Percentiles rank a stretch among this genome's conserved stretches.
Conservation (phyloP, 92 coral and sea anemone species). For the Scolanthus callimorphus region DNA sequence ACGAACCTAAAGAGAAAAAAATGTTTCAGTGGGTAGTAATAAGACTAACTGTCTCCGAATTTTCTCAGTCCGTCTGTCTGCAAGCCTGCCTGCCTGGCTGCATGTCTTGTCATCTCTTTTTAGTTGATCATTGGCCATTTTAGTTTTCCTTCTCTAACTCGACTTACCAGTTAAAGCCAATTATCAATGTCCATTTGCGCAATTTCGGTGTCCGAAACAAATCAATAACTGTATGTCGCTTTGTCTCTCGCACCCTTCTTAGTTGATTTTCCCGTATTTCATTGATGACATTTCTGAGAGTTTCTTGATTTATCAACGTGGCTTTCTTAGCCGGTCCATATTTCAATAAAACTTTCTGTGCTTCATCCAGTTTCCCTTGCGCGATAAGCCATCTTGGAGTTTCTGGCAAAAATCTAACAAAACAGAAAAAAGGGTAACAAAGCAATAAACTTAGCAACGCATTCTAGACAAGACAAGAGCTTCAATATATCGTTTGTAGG, state of each 20-base stretch:
- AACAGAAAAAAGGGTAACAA: too few relatives aligned
- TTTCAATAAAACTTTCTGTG: background rate
- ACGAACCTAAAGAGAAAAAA: constrained; percentile 36
- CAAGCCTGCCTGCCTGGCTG: too few relatives aligned
- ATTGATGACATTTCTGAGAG: background rate
- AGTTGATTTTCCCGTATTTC: background rate
- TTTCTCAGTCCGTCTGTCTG: too few relatives aligned
- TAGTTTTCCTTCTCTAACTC: too few relatives aligned
- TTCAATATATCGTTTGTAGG: too few relatives aligned
- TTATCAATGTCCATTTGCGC: background rate
- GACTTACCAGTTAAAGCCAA: constrained; percentile 7
- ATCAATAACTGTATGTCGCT: background rate
- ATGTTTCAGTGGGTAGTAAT: too few relatives aligned
- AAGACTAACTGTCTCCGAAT: too few relatives aligned
- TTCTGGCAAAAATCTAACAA: background rate
- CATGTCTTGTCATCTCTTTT: too few relatives aligned
- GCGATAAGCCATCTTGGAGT: constrained; percentile 6
- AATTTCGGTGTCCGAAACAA: constrained; percentile 2
- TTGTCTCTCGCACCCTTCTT: background rate
- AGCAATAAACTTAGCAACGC: too few relatives aligned
- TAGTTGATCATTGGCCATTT: too few relatives aligned
- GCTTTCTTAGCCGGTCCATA: background rate
- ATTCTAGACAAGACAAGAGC: too few relatives aligned
- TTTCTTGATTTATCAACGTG: background rate
- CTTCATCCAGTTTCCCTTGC: background rate